Percentiles rank a stretch among this genome's conserved stretches.
phyloP scores from a whole-genome alignment of 2,888 invertebrate genomes.

The Hypolimnas misippus region DNA sequence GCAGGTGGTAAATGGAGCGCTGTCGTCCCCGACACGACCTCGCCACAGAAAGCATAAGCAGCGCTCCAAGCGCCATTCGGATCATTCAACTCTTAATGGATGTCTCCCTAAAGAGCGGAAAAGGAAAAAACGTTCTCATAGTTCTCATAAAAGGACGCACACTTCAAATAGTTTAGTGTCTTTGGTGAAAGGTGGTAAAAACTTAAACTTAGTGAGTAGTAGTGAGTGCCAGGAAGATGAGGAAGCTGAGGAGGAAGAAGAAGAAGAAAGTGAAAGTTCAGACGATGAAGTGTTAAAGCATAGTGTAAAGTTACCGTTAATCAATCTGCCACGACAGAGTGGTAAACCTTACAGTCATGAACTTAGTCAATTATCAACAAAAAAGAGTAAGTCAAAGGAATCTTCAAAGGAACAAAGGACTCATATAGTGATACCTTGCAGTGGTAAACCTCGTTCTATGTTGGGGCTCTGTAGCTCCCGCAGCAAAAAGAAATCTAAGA shows the following conservation, averaged over 20 bases:
- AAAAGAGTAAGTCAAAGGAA: constrained; percentile 73
- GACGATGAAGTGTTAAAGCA: constrained; percentile 77
- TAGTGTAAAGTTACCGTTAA: constrained; percentile 78
- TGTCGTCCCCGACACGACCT: constrained; percentile 62
- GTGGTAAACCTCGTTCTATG: constrained; percentile 81
- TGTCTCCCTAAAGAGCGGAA: constrained; percentile 69
- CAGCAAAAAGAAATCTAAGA: constrained; percentile 79
- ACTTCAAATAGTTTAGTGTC: constrained; percentile 63
- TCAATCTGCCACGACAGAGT: constrained; percentile 71
- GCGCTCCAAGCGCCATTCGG: constrained; percentile 66
- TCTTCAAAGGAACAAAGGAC: constrained; percentile 67
- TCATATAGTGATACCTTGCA: constrained; percentile 72
- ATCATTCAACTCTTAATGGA: constrained; percentile 65
- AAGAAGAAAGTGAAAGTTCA: constrained; percentile 67
- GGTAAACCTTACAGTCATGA: constrained; percentile 83
- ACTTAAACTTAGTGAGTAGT: constrained; percentile 81
- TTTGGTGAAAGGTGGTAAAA: constrained; percentile 81
- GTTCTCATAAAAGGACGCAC: constrained; percentile 64
- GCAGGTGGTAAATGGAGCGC: constrained; percentile 66
- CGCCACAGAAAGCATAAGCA: constrained; percentile 76
- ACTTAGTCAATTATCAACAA: constrained; percentile 83
- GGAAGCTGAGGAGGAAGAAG: constrained; percentile 54
- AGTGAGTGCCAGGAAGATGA: constrained; percentile 73
- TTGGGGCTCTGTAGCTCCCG: constrained; percentile 76
- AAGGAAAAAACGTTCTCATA: constrained; percentile 66